phyloP scores from a whole-genome alignment of 2,113 vertebrate species.

The Martes martes region DNA sequence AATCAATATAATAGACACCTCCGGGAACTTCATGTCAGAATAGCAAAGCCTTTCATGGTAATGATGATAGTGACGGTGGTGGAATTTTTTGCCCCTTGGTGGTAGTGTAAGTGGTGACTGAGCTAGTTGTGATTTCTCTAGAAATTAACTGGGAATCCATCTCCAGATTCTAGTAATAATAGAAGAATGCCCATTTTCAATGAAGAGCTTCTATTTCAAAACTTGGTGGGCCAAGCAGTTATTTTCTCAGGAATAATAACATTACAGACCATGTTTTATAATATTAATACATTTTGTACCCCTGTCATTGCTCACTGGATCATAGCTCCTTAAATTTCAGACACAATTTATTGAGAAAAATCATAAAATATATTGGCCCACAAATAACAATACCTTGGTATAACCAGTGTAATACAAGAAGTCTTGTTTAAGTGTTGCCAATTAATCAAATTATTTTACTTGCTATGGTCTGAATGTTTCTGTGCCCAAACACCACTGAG shows the following conservation, averaged over 20 bases:
- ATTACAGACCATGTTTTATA: neutral
- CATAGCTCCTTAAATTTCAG: neutral
- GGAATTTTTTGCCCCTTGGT: neutral
- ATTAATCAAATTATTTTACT: neutral
- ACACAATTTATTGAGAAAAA: neutral
- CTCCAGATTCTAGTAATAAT: neutral
- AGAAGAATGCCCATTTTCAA: neutral
- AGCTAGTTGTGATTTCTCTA: neutral
- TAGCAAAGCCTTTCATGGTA: neutral
- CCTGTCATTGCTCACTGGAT: neutral
- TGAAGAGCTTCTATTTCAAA: constrained; percentile 26
- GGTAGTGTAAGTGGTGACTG: neutral
- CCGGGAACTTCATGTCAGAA: neutral
- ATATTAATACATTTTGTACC: neutral
- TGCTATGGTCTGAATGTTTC: neutral
- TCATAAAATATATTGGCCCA: neutral
- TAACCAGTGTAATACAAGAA: neutral
- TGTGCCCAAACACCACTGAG: neutral
- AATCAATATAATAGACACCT: neutral
- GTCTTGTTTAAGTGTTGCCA: neutral
- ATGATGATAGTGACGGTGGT: too few species aligned
- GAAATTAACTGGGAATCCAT: neutral
- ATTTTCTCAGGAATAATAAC: neutral
- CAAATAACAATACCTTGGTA: neutral
- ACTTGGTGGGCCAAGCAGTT: neutral